Evolutionary conservation across 2,797 vertebrate species (phyloP).

Genomic region (Pagetopsis macropterus): DNA sequence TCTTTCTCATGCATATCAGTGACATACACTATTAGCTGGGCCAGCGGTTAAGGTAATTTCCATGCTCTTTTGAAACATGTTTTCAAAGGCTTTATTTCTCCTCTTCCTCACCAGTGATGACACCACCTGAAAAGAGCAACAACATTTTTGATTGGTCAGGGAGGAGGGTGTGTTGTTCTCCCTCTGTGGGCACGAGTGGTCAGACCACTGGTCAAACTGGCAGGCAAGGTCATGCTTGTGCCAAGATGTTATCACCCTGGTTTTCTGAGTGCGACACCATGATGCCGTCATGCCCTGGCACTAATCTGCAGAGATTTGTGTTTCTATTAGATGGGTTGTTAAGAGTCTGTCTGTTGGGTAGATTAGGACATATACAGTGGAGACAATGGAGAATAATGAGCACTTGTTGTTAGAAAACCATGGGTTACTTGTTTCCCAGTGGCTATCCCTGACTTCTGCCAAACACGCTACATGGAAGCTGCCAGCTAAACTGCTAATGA

Average conservation of each 20-base stretch:
- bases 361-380: slow-evolving; percentile 30
- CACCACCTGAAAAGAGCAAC: neutral
- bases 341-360: slow-evolving; percentile 25
- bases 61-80: neutral
- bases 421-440: slow-evolving; percentile 43
- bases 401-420: slow-evolving; percentile 45
- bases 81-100: too few species aligned
- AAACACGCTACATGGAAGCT: slow-evolving; percentile 12
- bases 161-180: slow-evolving; percentile 43
- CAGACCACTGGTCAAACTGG: slow-evolving; percentile 37
- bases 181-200: slow-evolving; percentile 13
- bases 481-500: slow-evolving; percentile 26
- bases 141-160: slow-evolving; percentile 50
- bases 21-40: neutral
- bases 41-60: slow-evolving; percentile 4
- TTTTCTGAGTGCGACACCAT: slow-evolving; percentile 31
- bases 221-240: slow-evolving; percentile 31
- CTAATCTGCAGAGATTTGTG: slow-evolving; percentile 30
- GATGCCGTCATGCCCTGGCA: slow-evolving; percentile 46
- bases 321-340: slow-evolving; percentile 25
- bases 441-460: slow-evolving; percentile 25
- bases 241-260: slow-evolving; percentile 37
- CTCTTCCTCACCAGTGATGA: neutral
- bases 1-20: neutral
- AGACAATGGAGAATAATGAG: slow-evolving; percentile 34